Evolutionary conservation across 2,113 vertebrate species (phyloP).

Genomic region (Himantopus leucocephalus): DNA sequence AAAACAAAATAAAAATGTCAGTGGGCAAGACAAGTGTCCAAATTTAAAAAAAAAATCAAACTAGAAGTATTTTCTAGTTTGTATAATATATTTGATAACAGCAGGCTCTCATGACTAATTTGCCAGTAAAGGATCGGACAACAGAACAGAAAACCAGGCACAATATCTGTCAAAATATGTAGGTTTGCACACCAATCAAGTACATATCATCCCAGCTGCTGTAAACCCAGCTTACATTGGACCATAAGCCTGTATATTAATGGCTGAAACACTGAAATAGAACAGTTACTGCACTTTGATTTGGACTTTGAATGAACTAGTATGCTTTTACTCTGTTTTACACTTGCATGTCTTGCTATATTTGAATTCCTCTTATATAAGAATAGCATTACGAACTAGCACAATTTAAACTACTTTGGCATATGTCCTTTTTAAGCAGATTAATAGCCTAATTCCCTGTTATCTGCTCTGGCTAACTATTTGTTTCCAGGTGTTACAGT

Average conservation of each 20-base stretch:
- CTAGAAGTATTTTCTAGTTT: neutral
- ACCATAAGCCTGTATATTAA: neutral
- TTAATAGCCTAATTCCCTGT: slow-evolving; percentile 46
- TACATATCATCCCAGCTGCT: neutral
- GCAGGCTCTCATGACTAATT: neutral
- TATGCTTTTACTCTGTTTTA: neutral
- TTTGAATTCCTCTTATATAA: slow-evolving; percentile 16
- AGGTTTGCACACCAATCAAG: neutral
- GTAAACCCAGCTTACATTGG: neutral
- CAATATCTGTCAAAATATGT: neutral
- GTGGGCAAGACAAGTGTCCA: neutral
- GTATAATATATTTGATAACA: neutral
- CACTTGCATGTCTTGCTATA: neutral
- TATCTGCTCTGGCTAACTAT: slow-evolving; percentile 38
- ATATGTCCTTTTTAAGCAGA: slow-evolving; percentile 33
- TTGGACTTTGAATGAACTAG: neutral
- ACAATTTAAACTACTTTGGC: slow-evolving; percentile 49
- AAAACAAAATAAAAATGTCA: neutral
- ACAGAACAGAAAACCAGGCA: neutral
- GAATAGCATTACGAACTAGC: slow-evolving; percentile 17
- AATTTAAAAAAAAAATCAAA: neutral
- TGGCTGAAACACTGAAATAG: neutral
- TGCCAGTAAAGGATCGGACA: neutral
- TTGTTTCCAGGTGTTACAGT: neutral
- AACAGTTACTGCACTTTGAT: neutral